phyloP scores from a whole-genome alignment of 30 jellyfish, hydroid and myxozoan species.

The Catostylus mosaicus region DNA sequence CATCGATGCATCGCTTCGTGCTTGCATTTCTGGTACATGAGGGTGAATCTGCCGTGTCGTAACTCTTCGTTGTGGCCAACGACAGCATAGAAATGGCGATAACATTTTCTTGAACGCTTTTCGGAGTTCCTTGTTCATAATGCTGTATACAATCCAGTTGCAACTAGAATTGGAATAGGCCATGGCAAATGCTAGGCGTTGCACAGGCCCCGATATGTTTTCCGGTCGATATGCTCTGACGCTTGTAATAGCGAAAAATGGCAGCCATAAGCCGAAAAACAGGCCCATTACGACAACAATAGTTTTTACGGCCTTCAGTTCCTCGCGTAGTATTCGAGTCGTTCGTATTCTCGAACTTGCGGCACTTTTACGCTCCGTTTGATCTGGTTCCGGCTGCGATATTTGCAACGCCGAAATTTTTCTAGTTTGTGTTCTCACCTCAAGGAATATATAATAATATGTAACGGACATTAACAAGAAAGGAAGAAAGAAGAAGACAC shows the following conservation, averaged over 20 bases:
- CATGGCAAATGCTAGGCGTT: slow-evolving; percentile 69
- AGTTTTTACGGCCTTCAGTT: slow-evolving; percentile 81
- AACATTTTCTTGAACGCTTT: slow-evolving; percentile 65
- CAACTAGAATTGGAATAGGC: slow-evolving; percentile 79
- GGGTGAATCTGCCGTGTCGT: background rate
- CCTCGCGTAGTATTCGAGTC: slow-evolving; percentile 56
- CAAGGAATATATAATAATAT: slow-evolving; percentile 56
- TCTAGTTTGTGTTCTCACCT: slow-evolving; percentile 71
- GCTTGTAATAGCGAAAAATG: slow-evolving; percentile 69
- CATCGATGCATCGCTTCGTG: slow-evolving; percentile 4
- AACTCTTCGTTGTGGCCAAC: background rate
- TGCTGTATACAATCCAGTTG: slow-evolving; percentile 90
- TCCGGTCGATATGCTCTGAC: slow-evolving; percentile 74
- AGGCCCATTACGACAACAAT: slow-evolving; percentile 85
- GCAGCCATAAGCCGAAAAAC: slow-evolving; percentile 83
- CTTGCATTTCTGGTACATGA: background rate
- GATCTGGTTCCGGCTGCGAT: slow-evolving; percentile 15
- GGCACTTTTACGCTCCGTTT: background rate
- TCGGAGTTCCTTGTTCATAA: slow-evolving; percentile 78
- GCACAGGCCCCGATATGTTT: slow-evolving; percentile 42
- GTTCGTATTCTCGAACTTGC: slow-evolving; percentile 28
- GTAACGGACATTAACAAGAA: slow-evolving; percentile 63
- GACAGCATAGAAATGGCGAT: background rate
- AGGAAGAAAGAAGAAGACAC: slow-evolving; percentile 67
- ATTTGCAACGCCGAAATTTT: slow-evolving; percentile 30